Conservation (phyloP, 2,113 vertebrate genomes). For the Phylloscopus trochiloides region DNA sequence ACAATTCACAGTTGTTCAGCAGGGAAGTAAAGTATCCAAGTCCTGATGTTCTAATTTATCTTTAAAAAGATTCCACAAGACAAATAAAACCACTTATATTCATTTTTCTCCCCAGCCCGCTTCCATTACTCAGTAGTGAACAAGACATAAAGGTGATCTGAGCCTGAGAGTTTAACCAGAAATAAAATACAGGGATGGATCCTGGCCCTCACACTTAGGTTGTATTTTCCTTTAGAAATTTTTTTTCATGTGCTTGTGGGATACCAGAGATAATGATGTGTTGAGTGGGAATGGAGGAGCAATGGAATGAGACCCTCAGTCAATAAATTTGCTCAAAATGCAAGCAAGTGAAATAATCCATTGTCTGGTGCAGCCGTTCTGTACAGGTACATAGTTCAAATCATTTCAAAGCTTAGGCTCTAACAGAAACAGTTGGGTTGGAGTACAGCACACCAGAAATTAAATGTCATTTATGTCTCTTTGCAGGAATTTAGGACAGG, state of each 20-base stretch:
- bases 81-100: neutral
- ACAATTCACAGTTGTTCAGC: neutral
- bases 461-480: neutral
- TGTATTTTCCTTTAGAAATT: neutral
- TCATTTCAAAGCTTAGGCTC: neutral
- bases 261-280: conserved; percentile 1
- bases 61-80: neutral
- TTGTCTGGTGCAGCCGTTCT: neutral
- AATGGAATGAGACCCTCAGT: neutral
- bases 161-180: neutral
- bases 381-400: neutral
- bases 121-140: neutral
- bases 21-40: neutral
- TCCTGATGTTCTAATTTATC: neutral
- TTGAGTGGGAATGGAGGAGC: neutral
- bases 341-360: neutral
- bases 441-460: neutral
- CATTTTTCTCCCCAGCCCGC: neutral
- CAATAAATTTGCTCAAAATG: conserved; percentile 11
- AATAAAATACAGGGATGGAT: neutral
- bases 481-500: neutral
- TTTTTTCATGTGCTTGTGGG: neutral
- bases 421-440: neutral
- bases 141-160: neutral
- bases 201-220: neutral